Percentiles rank a stretch among this genome's conserved stretches.
Evolutionary conservation across 2,113 vertebrate genomes (phyloP).

Genomic region (Bos taurus): DNA sequence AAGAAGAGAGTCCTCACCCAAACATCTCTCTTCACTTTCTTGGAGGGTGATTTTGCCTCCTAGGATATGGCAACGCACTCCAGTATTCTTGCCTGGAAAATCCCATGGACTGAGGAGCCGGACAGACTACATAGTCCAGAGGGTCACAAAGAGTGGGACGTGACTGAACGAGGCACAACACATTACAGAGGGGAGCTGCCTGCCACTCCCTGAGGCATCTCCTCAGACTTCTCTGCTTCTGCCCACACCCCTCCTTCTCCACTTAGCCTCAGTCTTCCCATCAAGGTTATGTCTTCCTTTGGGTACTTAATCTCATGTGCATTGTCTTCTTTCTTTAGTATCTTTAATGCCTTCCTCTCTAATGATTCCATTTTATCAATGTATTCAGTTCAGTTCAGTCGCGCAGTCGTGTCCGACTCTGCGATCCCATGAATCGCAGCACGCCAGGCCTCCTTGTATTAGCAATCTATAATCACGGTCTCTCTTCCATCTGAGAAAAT

Average conservation of each 20-base stretch:
- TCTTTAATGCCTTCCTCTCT: not conserved
- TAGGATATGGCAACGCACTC: not conserved
- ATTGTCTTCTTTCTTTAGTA: not conserved
- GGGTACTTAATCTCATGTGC: not conserved
- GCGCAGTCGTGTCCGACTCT: too few relatives aligned
- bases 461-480: not conserved
- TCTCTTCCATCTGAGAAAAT: not conserved
- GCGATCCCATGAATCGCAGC: too few relatives aligned
- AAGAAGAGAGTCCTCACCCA: not conserved
- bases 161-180: fast-evolving
- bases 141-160: not conserved
- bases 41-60: not conserved
- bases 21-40: not conserved
- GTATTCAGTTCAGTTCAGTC: not conserved
- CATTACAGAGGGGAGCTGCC: not conserved
- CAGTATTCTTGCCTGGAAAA: not conserved
- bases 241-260: not conserved
- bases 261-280: not conserved
- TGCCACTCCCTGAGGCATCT: not conserved
- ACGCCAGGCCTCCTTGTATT: not conserved
- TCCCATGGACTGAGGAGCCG: not conserved
- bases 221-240: not conserved
- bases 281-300: not conserved
- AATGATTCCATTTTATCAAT: not conserved
- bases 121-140: not conserved